Base-by-base conservation (phyloP, 2,797 vertebrate genomes). In the Muscicapa striata region DNA sequence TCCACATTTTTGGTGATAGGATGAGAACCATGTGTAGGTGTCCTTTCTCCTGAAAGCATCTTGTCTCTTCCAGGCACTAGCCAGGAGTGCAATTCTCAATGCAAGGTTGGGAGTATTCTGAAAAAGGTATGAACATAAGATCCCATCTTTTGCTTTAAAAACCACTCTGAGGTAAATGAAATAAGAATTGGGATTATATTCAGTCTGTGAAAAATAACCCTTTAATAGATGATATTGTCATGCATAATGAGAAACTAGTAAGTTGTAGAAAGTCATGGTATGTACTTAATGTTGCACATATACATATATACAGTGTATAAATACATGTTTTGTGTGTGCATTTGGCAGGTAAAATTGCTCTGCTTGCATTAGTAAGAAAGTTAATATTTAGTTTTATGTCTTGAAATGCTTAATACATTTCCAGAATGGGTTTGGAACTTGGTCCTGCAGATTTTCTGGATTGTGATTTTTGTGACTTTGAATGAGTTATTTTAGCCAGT, bases 381-480 rank as follows among this genome's bases (percentile, higher is more conserved):
- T 95, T 95, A 95, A 96, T 93, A 54, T 68, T 93, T 93, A 84
- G 24, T 84, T 91, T 58, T 78, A 30, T 23, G 19, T 45, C 57
- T 90, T 57, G 41, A 83, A 72, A 63, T 73, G 58, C 26, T 29
- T 84, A 82, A 52, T 54, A 18, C 13, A 7, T 87, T 93, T 82
- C 64, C 58, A 83, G 89, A 45, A 87, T 57, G 38, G 14, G 40
- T 83, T 76, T 73, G 64, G 85, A 86, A 95, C 75, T 91, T 87
- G 45, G 45, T 63, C 83, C 70, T 70, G 34, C 40, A 57, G 48
- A 68, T 90, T 78, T 94, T 80, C 77, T 88, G 90, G 34, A 17
- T 10, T 61, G 83, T 61, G 93, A 38, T 61, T 91, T 84, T 74
- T 46, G 41, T 49, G 58, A 67, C 62, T 46, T 49, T 34, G 34